Percentiles rank a stretch among this genome's conserved stretches.
Evolutionary conservation across 2,797 vertebrate genomes (phyloP).

Genomic region (Oreochromis grahami): DNA sequence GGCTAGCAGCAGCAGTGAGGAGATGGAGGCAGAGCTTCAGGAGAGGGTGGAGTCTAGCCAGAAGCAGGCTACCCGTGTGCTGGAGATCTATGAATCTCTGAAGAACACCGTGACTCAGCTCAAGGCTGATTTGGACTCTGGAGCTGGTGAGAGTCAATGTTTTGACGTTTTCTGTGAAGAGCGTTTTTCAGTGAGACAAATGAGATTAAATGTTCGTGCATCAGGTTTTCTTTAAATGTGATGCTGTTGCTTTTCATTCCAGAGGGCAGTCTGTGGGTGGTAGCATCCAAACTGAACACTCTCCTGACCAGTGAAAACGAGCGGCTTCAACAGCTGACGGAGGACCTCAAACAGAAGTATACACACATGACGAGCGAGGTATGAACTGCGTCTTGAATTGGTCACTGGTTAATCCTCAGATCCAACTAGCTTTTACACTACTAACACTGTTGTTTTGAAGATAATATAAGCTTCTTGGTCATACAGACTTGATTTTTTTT

Average conservation of each 20-base stretch:
- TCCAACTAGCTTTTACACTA: not conserved
- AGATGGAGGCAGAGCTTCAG: slow-evolving; percentile 95
- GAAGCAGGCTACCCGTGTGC: slow-evolving; percentile 84
- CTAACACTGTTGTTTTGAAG: accelerated
- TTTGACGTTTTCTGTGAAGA: not conserved
- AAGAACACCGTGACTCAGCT: slow-evolving; percentile 76
- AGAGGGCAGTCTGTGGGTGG: slow-evolving; percentile 68
- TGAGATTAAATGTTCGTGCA: not conserved
- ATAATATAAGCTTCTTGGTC: not conserved
- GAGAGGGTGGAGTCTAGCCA: slow-evolving; percentile 91
- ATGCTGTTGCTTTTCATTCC: not conserved
- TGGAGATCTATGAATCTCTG: slow-evolving; percentile 85
- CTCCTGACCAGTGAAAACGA: slow-evolving; percentile 86
- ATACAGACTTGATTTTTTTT: not conserved
- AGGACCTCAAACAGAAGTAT: slow-evolving; percentile 90
- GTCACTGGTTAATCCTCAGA: not conserved
- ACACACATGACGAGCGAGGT: slow-evolving; percentile 95
- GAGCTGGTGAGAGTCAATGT: slow-evolving; percentile 38
- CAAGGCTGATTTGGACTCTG: slow-evolving; percentile 64
- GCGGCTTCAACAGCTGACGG: slow-evolving; percentile 85
- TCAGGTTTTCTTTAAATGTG: not conserved
- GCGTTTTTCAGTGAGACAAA: not conserved
- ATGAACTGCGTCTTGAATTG: not conserved
- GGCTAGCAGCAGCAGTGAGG: slow-evolving; percentile 94
- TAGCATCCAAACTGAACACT: slow-evolving; percentile 75